Conservation (phyloP, 30 jellyfish, hydroid and myxozoan species). For the Cassiopea andromeda region DNA sequence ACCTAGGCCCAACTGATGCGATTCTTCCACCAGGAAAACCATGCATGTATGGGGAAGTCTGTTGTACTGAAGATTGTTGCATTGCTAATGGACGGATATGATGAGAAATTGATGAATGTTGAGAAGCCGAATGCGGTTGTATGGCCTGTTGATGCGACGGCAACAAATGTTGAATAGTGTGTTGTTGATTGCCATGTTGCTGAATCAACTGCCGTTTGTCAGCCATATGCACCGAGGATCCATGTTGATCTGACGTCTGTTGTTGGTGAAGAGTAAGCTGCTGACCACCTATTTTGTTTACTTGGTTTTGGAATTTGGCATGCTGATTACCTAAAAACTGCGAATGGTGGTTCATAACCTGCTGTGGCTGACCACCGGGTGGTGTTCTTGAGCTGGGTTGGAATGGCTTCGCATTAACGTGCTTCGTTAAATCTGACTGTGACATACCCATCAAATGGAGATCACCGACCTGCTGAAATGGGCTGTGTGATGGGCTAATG, state of each 20-base stretch:
- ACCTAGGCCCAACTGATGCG: slow-evolving; percentile 96
- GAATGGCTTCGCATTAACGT: slow-evolving; percentile 97
- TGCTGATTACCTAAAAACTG: slow-evolving; percentile 69
- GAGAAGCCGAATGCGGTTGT: slow-evolving; percentile 65
- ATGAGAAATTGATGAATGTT: slow-evolving; percentile 47
- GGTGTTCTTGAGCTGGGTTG: slow-evolving; percentile 96
- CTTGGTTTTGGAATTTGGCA: slow-evolving; percentile 37
- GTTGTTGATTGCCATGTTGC: slow-evolving; percentile 48
- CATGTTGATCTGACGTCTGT: slow-evolving; percentile 51
- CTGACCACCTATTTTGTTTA: slow-evolving; percentile 53
- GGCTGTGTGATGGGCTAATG: slow-evolving; percentile 63
- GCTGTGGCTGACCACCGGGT: slow-evolving; percentile 81
- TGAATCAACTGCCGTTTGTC: slow-evolving; percentile 58
- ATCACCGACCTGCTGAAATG: slow-evolving; percentile 57
- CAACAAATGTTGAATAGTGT: slow-evolving; percentile 17
- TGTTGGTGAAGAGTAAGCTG: slow-evolving; percentile 48
- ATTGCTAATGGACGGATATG: slow-evolving; percentile 49
- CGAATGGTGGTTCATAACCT: slow-evolving; percentile 63
- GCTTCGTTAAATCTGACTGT: slow-evolving; percentile 89
- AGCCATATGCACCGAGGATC: slow-evolving; percentile 23
- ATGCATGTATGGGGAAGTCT: slow-evolving; percentile 39
- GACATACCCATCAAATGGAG: slow-evolving; percentile 58
- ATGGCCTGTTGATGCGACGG: slow-evolving; percentile 66
- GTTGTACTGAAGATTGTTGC: slow-evolving; percentile 55
- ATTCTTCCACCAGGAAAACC: slow-evolving; percentile 69